A percentile compares a stretch with the other conserved stretches of the same genome.
phyloP scores from a whole-genome alignment of 2,113 vertebrate species.

The Kryptolebias marmoratus region DNA sequence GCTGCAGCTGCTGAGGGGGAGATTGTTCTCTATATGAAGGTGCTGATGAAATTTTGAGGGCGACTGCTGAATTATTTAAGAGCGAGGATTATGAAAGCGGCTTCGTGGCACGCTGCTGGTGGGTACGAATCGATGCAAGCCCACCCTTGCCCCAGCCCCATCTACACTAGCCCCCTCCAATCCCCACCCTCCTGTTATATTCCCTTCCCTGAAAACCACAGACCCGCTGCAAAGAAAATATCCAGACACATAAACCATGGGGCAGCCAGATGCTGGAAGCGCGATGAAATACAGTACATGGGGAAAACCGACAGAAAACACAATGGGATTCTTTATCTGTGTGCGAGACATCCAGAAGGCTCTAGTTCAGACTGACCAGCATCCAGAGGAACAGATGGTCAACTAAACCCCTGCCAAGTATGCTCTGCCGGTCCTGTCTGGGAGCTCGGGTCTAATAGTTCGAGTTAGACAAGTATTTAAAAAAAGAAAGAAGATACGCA shows the following conservation, averaged over 20 bases:
- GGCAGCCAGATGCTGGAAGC: slow-evolving; percentile 57
- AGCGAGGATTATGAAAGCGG: slow-evolving; percentile 75
- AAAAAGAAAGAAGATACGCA: slow-evolving; percentile 3
- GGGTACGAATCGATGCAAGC: slow-evolving; percentile 73
- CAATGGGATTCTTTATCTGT: slow-evolving; percentile 33
- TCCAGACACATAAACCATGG: slow-evolving; percentile 64
- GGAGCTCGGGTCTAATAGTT: slow-evolving; percentile 16
- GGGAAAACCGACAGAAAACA: slow-evolving; percentile 33
- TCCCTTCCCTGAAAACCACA: slow-evolving; percentile 32
- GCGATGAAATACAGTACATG: slow-evolving; percentile 33
- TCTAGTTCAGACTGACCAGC: slow-evolving; percentile 66
- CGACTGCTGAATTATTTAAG: slow-evolving; percentile 78
- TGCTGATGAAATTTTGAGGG: slow-evolving; percentile 76
- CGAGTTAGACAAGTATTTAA: slow-evolving; percentile 22
- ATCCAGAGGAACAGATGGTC: slow-evolving; percentile 74
- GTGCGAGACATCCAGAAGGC: slow-evolving; percentile 42
- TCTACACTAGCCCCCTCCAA: neutral
- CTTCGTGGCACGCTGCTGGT: slow-evolving; percentile 61
- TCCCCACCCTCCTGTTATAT: neutral
- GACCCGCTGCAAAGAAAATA: slow-evolving; percentile 49
- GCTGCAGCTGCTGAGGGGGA: slow-evolving; percentile 36
- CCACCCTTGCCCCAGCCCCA: slow-evolving; percentile 1
- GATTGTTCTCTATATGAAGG: slow-evolving; percentile 71
- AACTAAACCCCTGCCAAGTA: slow-evolving; percentile 60
- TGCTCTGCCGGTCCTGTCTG: slow-evolving; percentile 42